A percentile compares a stretch with the other conserved stretches of the same genome.
Conservation (phyloP, 1,140 invertebrate species). For the Apis laboriosa region DNA sequence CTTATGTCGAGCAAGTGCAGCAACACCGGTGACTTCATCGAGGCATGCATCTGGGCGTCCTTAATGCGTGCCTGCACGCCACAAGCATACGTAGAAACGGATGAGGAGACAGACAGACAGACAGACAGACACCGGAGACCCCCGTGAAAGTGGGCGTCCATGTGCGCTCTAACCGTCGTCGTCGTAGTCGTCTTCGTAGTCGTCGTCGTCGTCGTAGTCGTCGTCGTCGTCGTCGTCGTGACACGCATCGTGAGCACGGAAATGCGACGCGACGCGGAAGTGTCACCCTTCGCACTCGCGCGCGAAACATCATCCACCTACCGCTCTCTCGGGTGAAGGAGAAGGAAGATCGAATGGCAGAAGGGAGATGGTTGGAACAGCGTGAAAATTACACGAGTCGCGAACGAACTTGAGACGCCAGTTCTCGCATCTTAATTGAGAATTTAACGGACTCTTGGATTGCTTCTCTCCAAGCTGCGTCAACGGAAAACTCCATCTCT, state of each 20-base stretch:
- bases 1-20: slow-evolving; percentile 76
- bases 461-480: neutral
- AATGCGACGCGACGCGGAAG: slow-evolving; percentile 72
- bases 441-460: slow-evolving; percentile 39
- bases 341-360: neutral
- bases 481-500: neutral
- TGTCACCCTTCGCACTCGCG: slow-evolving; percentile 73
- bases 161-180: slow-evolving; percentile 30
- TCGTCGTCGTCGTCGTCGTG: slow-evolving; percentile 39
- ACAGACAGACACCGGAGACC: neutral
- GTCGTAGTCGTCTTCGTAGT: slow-evolving; percentile 15
- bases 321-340: neutral
- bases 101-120: slow-evolving; percentile 41
- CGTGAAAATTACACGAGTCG: slow-evolving; percentile 34
- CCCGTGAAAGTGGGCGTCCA: slow-evolving; percentile 34
- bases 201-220: slow-evolving; percentile 20
- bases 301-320: slow-evolving; percentile 12
- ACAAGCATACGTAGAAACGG: neutral
- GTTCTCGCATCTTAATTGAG: slow-evolving; percentile 30
- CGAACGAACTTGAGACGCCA: neutral
- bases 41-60: slow-evolving; percentile 44
- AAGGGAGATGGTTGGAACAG: neutral
- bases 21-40: slow-evolving; percentile 54
- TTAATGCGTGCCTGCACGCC: slow-evolving; percentile 45
- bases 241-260: slow-evolving; percentile 68